Percentiles rank a stretch among this genome's conserved stretches.
phyloP scores from a whole-genome alignment of 2,113 vertebrate genomes.

The Bungarus multicinctus region DNA sequence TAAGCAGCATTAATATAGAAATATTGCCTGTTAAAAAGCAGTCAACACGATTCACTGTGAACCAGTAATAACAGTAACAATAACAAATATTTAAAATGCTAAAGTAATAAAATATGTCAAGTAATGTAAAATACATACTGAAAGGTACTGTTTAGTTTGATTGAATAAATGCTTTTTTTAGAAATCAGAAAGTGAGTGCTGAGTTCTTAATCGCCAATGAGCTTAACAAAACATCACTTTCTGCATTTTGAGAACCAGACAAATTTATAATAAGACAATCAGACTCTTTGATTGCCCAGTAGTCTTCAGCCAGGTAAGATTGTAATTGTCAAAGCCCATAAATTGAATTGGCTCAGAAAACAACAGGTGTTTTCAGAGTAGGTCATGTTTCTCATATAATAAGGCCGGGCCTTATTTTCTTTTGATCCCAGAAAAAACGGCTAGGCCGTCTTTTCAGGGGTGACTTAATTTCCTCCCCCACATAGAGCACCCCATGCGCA shows the following conservation, averaged over 20 bases:
- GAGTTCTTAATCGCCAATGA: not conserved
- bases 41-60: not conserved
- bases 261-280: not conserved
- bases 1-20: no score
- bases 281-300: not conserved
- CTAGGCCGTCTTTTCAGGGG: no score
- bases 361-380: not conserved
- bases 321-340: not conserved
- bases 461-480: no score
- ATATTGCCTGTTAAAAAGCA: not conserved
- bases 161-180: not conserved
- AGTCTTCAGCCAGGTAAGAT: not conserved
- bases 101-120: not conserved
- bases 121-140: not conserved
- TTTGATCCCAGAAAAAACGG: no score
- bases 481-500: no score
- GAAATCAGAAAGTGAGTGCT: not conserved
- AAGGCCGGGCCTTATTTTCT: no score
- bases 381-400: no score
- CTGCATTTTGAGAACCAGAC: not conserved
- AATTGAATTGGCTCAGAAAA: not conserved
- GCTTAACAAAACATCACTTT: not conserved
- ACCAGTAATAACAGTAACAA: not conserved
- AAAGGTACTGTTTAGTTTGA: not conserved
- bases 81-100: not conserved